A percentile compares a stretch with the other conserved stretches of the same genome.
phyloP scores from a whole-genome alignment of 2,888 invertebrate species.

The Celastrina argiolus region DNA sequence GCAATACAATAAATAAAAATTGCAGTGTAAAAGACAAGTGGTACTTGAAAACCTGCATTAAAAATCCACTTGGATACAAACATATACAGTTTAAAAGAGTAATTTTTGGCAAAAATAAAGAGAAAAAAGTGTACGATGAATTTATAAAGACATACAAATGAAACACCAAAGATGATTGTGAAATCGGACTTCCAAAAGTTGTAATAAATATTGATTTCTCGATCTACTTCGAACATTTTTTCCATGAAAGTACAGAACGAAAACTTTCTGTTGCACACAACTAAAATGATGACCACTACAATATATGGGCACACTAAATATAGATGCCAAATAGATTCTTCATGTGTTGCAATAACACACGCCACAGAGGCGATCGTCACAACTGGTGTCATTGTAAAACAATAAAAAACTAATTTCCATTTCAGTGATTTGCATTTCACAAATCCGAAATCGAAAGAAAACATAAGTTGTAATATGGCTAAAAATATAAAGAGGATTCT shows the following conservation, averaged over 20 bases:
- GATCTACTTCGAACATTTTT: neutral
- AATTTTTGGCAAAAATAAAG: neutral
- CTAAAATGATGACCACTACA: neutral
- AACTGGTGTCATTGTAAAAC: constrained; percentile 14
- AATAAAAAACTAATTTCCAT: neutral
- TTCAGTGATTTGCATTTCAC: constrained; percentile 14
- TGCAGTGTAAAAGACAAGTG: neutral
- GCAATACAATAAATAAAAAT: neutral
- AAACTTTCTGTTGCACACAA: neutral
- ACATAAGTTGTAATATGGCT: constrained; percentile 3
- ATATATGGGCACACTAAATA: neutral
- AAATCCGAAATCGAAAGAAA: constrained; percentile 26
- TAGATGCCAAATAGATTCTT: neutral
- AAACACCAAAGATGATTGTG: neutral
- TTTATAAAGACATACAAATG: neutral
- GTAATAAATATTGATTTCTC: neutral
- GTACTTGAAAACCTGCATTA: neutral
- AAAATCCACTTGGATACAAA: neutral
- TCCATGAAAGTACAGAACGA: neutral
- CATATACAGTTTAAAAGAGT: no score
- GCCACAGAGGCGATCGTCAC: neutral
- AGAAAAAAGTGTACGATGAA: neutral
- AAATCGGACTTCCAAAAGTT: neutral
- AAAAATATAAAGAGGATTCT: constrained; percentile 22
- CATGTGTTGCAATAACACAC: neutral